Evolutionary conservation across 1,140 invertebrate genomes (phyloP).

Genomic region (Andricus grossulariae): DNA sequence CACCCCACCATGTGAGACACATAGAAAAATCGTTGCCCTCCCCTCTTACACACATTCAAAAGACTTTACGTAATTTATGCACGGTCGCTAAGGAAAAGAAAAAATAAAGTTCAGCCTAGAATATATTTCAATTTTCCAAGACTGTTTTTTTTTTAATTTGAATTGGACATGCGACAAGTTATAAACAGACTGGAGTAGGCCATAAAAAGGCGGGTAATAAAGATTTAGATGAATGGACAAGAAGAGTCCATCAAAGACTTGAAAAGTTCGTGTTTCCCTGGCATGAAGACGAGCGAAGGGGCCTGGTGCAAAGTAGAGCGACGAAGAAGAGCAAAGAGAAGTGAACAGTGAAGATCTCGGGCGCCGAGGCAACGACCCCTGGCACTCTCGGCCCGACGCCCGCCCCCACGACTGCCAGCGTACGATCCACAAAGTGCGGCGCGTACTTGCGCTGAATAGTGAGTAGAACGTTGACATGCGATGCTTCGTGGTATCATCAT

Average conservation of each 20-base stretch:
- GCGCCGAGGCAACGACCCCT: constrained; percentile 60
- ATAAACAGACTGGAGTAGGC: neutral
- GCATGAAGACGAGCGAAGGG: neutral
- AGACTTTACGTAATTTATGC: too few species aligned
- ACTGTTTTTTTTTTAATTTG: neutral
- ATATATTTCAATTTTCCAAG: neutral
- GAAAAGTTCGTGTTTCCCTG: neutral
- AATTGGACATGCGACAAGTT: neutral
- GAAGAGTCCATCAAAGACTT: neutral
- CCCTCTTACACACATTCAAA: too few species aligned
- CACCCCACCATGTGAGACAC: too few species aligned
- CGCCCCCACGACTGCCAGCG: constrained; percentile 49
- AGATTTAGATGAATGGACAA: neutral
- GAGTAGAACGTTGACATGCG: constrained; percentile 68
- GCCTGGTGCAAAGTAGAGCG: constrained; percentile 37
- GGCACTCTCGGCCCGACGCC: constrained; percentile 46
- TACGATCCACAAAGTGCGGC: neutral
- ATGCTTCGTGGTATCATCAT: constrained; percentile 14
- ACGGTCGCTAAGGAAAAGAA: too few species aligned
- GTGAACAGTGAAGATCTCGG: constrained; percentile 42
- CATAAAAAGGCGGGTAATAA: neutral
- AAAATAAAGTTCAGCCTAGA: too few species aligned
- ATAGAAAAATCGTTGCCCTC: too few species aligned
- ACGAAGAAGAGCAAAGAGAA: constrained; percentile 42
- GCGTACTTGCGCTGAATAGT: constrained; percentile 67